Base-by-base conservation (phyloP, 1,140 invertebrate species). In the Diuraphis noxia region DNA sequence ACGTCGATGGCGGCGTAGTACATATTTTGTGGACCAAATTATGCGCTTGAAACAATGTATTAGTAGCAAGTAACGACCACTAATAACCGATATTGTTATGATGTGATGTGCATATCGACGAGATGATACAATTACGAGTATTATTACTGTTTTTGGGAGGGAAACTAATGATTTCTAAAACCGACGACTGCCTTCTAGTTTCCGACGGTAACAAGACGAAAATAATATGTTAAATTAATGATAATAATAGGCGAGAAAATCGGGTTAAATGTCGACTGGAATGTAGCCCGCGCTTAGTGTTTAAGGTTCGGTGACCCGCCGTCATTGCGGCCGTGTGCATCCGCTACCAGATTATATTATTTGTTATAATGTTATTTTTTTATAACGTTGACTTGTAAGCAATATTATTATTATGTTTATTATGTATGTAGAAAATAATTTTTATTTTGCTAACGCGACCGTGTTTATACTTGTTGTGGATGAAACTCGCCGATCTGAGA, bases 181-280 rank as follows among this genome's bases (percentile, higher is more conserved):
- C 43, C 41, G 2, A 49, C n/a, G 2, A 9, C 1, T n/a, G 7
- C 30, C 41, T 13, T 36, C 84, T 17, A 23, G n/a, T 49, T 85
- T 85, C n/a, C 13, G 36, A 56, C 85, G 49, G 10, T 34, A 56
- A 40, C 23, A 13, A 52, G 6, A 30, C 5, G 2, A 40, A 1
- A 40, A 40, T 23, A 34, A 49, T 52, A 36, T 30, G 19, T 86
- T 52, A 23, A 23, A 85, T 34, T 85, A 84, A 43, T 43, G 30
- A 84, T 17, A 84, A 84, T 86, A 38, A 43, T 41, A 79, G 40
- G 4, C 63, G 88, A 79, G 38, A 17, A 77, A 89, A 90, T 79
- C 88, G 88, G 63, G 88, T 79, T 90, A 79, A 90, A 90, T 90
- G 63, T 88, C 52, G 86, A 41, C 25, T 88, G 49, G 86, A 79